Evolutionary conservation across 2,888 invertebrate species (phyloP).

Genomic region (Andrena trimmerana): DNA sequence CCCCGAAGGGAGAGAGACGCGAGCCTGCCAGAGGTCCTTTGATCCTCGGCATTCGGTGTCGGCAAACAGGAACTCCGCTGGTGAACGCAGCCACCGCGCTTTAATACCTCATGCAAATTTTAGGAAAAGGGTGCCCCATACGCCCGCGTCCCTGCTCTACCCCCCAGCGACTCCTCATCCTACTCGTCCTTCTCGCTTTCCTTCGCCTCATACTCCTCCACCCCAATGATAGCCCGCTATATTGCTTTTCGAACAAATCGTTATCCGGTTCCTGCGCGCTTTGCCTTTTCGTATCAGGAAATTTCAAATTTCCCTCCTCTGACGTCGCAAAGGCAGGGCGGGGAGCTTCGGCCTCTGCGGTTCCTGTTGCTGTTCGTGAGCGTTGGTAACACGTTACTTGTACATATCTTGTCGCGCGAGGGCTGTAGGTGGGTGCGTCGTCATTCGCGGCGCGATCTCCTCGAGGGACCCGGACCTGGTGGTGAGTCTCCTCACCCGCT

Average conservation of each 20-base stretch:
- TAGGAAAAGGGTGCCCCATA: slow-evolving; percentile 79
- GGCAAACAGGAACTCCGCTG: slow-evolving; percentile 84
- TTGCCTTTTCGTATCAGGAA: slow-evolving; percentile 51
- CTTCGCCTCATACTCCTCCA: slow-evolving; percentile 73
- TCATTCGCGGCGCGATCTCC: slow-evolving; percentile 67
- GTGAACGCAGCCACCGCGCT: slow-evolving; percentile 83
- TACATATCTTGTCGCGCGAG: too few relatives aligned
- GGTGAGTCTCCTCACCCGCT: slow-evolving; percentile 42
- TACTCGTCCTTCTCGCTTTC: slow-evolving; percentile 67
- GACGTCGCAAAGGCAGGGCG: not conserved
- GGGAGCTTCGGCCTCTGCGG: not conserved
- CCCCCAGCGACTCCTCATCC: slow-evolving; percentile 47
- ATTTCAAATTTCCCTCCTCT: slow-evolving; percentile 62
- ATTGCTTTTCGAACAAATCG: slow-evolving; percentile 85
- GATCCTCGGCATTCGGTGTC: slow-evolving; percentile 84
- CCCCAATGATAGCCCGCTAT: slow-evolving; percentile 78
- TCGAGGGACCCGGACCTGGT: slow-evolving; percentile 62
- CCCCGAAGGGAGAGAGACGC: slow-evolving; percentile 49
- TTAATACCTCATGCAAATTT: slow-evolving; percentile 85
- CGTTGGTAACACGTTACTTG: too few relatives aligned
- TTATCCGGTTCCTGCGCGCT: slow-evolving; percentile 78
- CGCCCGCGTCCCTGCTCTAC: slow-evolving; percentile 54
- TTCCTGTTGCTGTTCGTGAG: not conserved
- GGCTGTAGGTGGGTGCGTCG: slow-evolving; percentile 25
- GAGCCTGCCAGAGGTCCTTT: slow-evolving; percentile 80